Percentiles rank a stretch among this genome's conserved stretches.
Conservation (phyloP, 2,888 invertebrate genomes). For the Eumerus sabulonum region DNA sequence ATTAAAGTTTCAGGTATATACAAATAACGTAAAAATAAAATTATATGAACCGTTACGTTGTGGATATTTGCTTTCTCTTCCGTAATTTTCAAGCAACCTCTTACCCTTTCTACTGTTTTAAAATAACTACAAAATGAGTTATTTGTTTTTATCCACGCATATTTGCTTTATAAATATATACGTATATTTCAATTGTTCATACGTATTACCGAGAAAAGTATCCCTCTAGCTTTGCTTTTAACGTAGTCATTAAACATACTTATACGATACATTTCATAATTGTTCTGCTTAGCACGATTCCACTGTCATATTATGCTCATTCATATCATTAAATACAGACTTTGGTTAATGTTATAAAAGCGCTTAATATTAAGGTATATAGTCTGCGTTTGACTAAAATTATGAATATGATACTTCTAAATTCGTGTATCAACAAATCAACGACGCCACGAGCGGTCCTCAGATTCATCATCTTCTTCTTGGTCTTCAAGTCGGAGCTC, state of each 20-base stretch:
- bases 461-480: constrained; percentile 92
- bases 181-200: constrained; percentile 53
- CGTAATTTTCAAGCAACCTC: too few species aligned
- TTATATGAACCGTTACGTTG: too few species aligned
- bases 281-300: constrained; percentile 58
- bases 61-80: too few species aligned
- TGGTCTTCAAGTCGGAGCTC: constrained; percentile 88
- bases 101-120: too few species aligned
- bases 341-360: constrained; percentile 41
- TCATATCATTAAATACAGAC: constrained; percentile 38
- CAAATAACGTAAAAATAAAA: too few species aligned
- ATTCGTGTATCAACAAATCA: constrained; percentile 79
- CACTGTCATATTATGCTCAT: constrained; percentile 18
- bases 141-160: constrained; percentile 26
- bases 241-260: constrained; percentile 51
- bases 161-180: constrained; percentile 33
- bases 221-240: constrained; percentile 17
- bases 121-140: too few species aligned
- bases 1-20: too few species aligned
- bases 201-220: constrained; percentile 54
- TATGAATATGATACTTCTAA: constrained; percentile 39
- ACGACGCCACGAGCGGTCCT: constrained; percentile 94
- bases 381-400: constrained; percentile 29
- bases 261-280: constrained; percentile 61
- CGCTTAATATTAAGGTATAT: constrained; percentile 36